Conservation (phyloP, 2,797 vertebrate species). For the Rhinella marina region DNA sequence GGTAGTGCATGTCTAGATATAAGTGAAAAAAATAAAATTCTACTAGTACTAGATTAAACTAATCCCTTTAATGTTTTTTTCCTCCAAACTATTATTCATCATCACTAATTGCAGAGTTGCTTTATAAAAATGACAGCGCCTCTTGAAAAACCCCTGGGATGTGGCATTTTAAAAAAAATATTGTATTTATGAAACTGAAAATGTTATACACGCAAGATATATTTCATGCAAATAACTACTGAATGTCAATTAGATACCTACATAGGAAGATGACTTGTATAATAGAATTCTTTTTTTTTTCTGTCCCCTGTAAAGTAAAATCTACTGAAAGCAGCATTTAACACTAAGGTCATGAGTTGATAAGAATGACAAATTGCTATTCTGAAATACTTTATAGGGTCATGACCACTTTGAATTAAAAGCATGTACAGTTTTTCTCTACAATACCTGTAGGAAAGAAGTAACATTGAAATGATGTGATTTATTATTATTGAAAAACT, state of each 20-base stretch:
- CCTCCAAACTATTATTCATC: constrained; percentile 24
- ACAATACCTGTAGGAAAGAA: constrained; percentile 41
- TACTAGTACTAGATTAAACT: neutral
- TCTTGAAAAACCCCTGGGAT: constrained; percentile 18
- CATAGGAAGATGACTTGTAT: constrained; percentile 14
- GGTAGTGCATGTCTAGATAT: neutral
- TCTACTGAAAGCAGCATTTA: constrained; percentile 57
- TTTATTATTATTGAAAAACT: constrained; percentile 33
- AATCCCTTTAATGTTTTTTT: neutral
- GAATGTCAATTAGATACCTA: constrained; percentile 36
- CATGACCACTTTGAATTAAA: constrained; percentile 59
- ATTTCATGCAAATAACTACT: constrained; percentile 37
- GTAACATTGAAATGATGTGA: constrained; percentile 26
- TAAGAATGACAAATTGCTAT: constrained; percentile 60
- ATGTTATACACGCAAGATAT: constrained; percentile 26
- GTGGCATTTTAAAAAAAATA: constrained; percentile 21
- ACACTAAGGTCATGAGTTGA: constrained; percentile 56
- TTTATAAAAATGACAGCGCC: neutral
- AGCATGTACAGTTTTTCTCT: constrained; percentile 49
- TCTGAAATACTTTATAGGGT: constrained; percentile 59
- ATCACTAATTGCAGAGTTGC: constrained; percentile 20
- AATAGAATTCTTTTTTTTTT: constrained; percentile 35
- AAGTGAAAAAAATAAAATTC: neutral
- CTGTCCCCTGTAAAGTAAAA: constrained; percentile 44
- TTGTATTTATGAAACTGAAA: constrained; percentile 22